These are phyloP conservation scores for Sebastes kiyomatsui DNA, from an alignment of 2,797 vertebrate genomes.

Conservation along the genomic window DNA sequence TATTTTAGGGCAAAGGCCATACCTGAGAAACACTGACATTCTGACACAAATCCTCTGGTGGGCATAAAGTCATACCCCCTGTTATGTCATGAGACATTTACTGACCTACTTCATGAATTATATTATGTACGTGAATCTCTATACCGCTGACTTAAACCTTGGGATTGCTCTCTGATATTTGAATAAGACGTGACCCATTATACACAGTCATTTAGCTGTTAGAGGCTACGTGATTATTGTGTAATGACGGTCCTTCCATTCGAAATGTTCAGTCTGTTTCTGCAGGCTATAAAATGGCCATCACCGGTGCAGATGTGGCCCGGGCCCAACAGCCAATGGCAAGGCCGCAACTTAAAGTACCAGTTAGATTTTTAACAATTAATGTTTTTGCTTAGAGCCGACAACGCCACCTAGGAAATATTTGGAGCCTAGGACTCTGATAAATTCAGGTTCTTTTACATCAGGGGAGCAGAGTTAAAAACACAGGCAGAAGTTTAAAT, in stretches of 20 bases:
- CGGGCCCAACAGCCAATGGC: too few relatives aligned
- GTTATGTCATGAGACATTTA: slow-evolving; percentile 46
- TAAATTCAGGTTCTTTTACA: too few relatives aligned
- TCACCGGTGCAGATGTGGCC: neutral
- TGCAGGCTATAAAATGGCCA: slow-evolving; percentile 11
- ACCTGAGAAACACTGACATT: neutral
- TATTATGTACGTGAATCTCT: neutral
- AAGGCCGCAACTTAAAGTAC: too few relatives aligned
- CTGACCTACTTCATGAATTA: slow-evolving; percentile 19
- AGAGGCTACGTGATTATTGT: neutral
- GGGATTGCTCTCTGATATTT: neutral
- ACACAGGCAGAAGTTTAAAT: too few relatives aligned
- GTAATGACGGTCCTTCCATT: neutral
- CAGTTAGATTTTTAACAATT: too few relatives aligned
- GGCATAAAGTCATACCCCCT: neutral
- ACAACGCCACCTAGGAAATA: too few relatives aligned
- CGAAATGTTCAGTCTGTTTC: neutral
- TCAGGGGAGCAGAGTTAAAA: too few relatives aligned
- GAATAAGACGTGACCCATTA: neutral
- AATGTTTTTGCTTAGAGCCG: too few relatives aligned
- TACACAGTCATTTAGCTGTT: neutral
- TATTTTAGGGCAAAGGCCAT: neutral
- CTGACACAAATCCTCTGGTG: neutral
- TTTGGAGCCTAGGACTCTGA: too few relatives aligned
- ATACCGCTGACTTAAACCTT: neutral